A percentile compares a stretch with the other conserved stretches of the same genome.
Evolutionary conservation across 2,113 vertebrate species (phyloP).

Genomic region (Bostrychus sinensis): DNA sequence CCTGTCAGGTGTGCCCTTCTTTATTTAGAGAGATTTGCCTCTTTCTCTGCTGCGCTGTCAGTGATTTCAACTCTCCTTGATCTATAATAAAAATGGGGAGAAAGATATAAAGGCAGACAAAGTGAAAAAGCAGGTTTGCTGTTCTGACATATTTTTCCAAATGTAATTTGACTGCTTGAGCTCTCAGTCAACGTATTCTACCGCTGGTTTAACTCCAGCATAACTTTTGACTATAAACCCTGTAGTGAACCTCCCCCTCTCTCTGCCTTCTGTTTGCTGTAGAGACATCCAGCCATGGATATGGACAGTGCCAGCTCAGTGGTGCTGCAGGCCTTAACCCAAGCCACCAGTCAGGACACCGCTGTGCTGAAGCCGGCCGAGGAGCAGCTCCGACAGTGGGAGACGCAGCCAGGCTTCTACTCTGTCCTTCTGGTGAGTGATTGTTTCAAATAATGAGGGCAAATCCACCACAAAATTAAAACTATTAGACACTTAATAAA

Average conservation of each 20-base stretch:
- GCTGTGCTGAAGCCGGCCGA: constrained; percentile 93
- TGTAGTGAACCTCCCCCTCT: constrained; percentile 7
- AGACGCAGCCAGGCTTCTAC: constrained; percentile 97
- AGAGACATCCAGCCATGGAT: constrained; percentile 86
- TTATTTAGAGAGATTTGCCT: constrained; percentile 31
- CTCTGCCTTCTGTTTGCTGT: constrained; percentile 18
- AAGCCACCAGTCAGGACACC: constrained; percentile 97
- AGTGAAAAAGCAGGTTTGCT: constrained; percentile 7
- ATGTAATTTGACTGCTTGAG: constrained; percentile 34
- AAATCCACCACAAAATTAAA: constrained; percentile 3
- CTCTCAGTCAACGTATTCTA: constrained; percentile 20
- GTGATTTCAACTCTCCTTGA: constrained; percentile 37
- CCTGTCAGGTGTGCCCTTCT: constrained; percentile 33
- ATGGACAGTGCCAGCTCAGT: constrained; percentile 91
- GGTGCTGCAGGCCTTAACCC: constrained; percentile 94
- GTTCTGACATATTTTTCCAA: constrained; percentile 23
- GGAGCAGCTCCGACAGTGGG: constrained; percentile 95
- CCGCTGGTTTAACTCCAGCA: constrained; percentile 14
- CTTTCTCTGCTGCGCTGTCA: constrained; percentile 15
- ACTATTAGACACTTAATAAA: not conserved
- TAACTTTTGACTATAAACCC: constrained; percentile 28
- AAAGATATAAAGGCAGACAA: constrained; percentile 26
- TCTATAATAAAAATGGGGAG: constrained; percentile 38
- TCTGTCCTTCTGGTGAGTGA: constrained; percentile 92
- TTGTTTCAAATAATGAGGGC: constrained; percentile 18